phyloP scores from a whole-genome alignment of 2,113 vertebrate species.

The Sebastes schlegelii region DNA sequence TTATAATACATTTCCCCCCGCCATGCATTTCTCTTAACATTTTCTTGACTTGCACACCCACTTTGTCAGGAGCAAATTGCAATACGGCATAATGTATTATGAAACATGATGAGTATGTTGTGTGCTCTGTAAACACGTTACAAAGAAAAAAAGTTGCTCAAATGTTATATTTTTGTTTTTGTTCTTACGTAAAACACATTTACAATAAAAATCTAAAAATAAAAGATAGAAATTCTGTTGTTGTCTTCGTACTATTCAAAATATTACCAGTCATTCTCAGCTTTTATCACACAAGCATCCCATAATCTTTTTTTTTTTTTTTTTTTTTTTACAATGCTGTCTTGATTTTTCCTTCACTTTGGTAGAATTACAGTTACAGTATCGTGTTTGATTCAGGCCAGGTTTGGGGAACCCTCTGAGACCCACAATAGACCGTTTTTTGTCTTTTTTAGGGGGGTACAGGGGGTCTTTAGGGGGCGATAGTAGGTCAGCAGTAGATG shows the following conservation, averaged over 20 bases:
- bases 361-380: too few species aligned
- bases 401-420: too few species aligned
- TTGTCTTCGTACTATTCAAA: background rate
- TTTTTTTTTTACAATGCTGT: too few species aligned
- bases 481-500: too few species aligned
- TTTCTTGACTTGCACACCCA: constrained; percentile 14
- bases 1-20: background rate
- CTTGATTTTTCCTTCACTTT: too few species aligned
- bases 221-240: constrained; percentile 5
- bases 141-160: constrained; percentile 48
- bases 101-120: constrained; percentile 22
- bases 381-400: too few species aligned
- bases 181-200: constrained; percentile 94
- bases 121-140: constrained; percentile 59
- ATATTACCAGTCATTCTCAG: background rate
- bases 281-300: background rate
- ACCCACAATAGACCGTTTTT: too few species aligned
- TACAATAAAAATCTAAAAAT: constrained; percentile 93
- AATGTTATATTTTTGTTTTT: constrained; percentile 83
- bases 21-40: background rate
- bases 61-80: constrained; percentile 22
- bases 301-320: too few species aligned
- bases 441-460: too few species aligned
- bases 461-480: too few species aligned
- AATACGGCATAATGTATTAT: constrained; percentile 2